phyloP scores from a whole-genome alignment of 2,113 vertebrate genomes.

The Marmota flaviventris region DNA sequence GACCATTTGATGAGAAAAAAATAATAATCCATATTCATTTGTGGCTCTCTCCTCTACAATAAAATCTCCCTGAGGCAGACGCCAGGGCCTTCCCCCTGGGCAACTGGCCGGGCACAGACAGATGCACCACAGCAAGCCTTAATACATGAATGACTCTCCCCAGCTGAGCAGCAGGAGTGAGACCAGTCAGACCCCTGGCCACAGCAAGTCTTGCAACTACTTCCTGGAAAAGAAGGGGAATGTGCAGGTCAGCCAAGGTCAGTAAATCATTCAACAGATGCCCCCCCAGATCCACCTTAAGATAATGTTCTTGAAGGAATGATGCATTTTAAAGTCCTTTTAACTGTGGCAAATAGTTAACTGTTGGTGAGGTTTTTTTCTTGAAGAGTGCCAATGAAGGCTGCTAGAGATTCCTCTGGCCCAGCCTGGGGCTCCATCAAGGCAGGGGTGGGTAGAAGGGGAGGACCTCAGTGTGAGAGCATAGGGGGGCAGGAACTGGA shows the following conservation, averaged over 20 bases:
- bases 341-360: constrained; percentile 32
- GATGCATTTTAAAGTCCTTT: background rate
- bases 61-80: background rate
- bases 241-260: background rate
- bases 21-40: background rate
- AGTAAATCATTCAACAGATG: constrained; percentile 21
- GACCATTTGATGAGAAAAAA: background rate
- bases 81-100: background rate
- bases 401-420: too few relatives aligned
- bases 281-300: background rate
- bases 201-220: background rate
- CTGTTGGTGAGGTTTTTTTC: background rate
- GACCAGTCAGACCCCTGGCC: background rate
- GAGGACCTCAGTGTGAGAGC: background rate
- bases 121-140: too few relatives aligned
- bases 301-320: background rate
- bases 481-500: background rate
- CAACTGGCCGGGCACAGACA: background rate
- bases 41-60: background rate
- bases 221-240: background rate
- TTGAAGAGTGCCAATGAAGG: background rate
- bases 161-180: background rate
- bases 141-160: background rate
- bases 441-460: too few relatives aligned
- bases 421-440: background rate